phyloP scores from a whole-genome alignment of 2,113 vertebrate genomes.

The zebrafish (Danio rerio) region DNA sequence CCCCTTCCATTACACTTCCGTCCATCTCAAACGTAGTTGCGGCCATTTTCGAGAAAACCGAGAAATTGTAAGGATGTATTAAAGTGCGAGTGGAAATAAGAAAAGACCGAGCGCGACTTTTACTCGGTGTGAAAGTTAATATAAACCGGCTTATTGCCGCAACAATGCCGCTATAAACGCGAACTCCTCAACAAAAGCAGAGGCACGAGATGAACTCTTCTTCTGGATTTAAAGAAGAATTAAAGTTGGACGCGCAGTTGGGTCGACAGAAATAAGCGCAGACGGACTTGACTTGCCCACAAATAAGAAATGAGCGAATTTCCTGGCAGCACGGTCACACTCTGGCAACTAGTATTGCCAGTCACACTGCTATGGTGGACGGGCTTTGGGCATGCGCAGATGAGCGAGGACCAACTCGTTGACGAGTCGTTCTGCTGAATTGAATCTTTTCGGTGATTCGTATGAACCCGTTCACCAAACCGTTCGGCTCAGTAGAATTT shows the following conservation, averaged over 20 bases:
- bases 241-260: not conserved
- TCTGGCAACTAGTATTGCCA: constrained; percentile 39
- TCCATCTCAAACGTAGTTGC: constrained; percentile 81
- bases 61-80: constrained; percentile 15
- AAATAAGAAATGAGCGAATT: not conserved
- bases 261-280: not conserved
- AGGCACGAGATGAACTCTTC: not conserved
- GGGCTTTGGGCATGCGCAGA: constrained; percentile 36
- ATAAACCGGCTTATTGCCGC: constrained; percentile 43
- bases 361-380: constrained; percentile 14
- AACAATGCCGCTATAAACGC: constrained; percentile 60
- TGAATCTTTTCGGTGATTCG: not conserved
- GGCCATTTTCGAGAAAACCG: constrained; percentile 69
- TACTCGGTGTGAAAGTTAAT: constrained; percentile 19
- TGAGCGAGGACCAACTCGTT: not conserved
- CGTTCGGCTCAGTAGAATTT: not conserved
- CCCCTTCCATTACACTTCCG: constrained; percentile 94
- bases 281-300: not conserved
- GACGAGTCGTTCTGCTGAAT: not conserved
- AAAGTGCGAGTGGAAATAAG: not conserved
- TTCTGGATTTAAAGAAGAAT: not conserved
- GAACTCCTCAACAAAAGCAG: constrained; percentile 55
- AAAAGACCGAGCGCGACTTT: not conserved
- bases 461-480: not conserved
- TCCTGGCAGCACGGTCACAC: constrained; percentile 4